Conservation (phyloP, 2,888 invertebrate species). For the Brassicogethes aeneus region DNA sequence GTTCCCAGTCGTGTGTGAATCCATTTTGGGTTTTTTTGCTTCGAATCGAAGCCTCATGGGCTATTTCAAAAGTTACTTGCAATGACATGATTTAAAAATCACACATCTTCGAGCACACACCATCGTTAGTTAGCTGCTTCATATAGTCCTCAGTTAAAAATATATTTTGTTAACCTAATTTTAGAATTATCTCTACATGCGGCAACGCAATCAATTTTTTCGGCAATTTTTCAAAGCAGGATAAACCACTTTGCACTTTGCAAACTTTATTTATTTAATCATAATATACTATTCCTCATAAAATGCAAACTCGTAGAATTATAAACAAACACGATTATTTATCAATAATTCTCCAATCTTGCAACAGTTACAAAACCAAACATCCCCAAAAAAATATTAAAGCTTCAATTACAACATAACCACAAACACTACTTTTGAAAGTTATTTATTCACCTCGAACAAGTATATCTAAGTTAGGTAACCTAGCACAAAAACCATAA, state of each 20-base stretch:
- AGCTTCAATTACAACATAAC: no score
- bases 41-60: conserved; percentile 78
- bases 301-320: no score
- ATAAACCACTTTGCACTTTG: no score
- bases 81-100: conserved; percentile 45
- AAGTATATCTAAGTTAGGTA: no score
- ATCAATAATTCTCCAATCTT: conserved; percentile 10
- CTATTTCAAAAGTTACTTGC: conserved; percentile 82
- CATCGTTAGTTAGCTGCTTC: conserved; percentile 10
- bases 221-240: no score
- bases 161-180: conserved; percentile 17
- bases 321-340: conserved; percentile 12
- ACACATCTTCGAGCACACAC: conserved; percentile 19
- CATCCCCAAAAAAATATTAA: conserved; percentile 1
- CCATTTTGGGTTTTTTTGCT: conserved; percentile 78
- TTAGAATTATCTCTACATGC: conserved; percentile 18
- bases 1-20: conserved; percentile 96
- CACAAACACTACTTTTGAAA: no score
- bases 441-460: no score
- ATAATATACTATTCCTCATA: no score
- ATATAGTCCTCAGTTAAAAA: conserved; percentile 1
- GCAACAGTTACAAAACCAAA: conserved; percentile 1
- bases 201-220: conserved; percentile 8
- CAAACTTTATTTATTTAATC: no score
- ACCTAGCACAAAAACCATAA: no score